Conservation (phyloP, 2,113 vertebrate genomes). For the Empidonax traillii region DNA sequence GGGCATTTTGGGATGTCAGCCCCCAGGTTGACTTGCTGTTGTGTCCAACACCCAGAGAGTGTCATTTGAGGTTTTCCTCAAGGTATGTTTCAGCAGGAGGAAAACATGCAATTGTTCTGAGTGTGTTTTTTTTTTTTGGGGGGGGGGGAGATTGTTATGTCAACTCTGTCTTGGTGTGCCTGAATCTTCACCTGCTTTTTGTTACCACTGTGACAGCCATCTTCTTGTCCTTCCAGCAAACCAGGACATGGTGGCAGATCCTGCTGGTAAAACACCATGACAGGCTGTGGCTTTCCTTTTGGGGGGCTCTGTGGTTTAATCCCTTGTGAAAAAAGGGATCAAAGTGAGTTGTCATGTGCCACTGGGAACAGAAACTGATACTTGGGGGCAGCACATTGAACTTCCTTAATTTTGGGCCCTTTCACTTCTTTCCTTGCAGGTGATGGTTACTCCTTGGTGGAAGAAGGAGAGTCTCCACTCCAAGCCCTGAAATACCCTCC, state of each 20-base stretch:
- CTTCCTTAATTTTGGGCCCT: conserved; percentile 3
- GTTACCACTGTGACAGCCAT: not conserved
- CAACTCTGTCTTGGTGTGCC: not conserved
- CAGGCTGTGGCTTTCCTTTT: not conserved
- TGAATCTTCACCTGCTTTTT: not conserved
- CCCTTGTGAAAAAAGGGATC: not conserved
- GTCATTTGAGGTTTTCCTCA: not conserved
- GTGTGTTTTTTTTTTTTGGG: not conserved
- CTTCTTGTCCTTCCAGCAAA: not conserved
- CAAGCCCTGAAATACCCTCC: not conserved
- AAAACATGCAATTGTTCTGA: not conserved
- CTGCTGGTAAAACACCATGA: not conserved
- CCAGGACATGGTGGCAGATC: not conserved
- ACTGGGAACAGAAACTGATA: not conserved
- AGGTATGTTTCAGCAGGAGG: not conserved
- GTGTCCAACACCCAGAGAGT: not conserved
- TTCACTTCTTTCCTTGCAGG: not conserved
- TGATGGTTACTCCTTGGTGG: rapidly evolving
- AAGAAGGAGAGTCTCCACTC: rapidly evolving
- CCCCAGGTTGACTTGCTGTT: not conserved
- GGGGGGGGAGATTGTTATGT: not conserved
- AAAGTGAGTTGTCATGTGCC: not conserved
- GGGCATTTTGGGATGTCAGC: not conserved
- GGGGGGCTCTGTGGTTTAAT: not conserved
- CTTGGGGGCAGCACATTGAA: not conserved